Evolutionary conservation across 1,140 invertebrate genomes (phyloP), one percentile per base, ranked within the genome.

Genomic region (Chironomus tepperi): DNA sequence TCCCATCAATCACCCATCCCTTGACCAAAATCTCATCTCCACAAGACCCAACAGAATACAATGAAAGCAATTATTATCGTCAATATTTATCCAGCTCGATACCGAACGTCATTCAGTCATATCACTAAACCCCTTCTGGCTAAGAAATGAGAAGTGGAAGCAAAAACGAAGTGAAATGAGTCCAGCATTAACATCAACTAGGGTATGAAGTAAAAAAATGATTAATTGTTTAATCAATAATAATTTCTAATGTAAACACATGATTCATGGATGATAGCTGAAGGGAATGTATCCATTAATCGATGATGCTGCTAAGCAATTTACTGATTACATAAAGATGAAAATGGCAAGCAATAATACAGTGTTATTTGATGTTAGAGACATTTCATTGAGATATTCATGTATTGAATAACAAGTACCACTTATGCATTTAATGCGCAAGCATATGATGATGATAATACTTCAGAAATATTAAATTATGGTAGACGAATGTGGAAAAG

Each of bases 121-220:
- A 57, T n/a, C 47, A 57, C n/a, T 57, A 15, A 72, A 72, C 18
- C 70, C 70, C 19, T 72, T 72, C 70, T 72, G 19, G 70, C 24
- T 42, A 16, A 72, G 19, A 24, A 42, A 42, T 72, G 70, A 15
- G 19, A 18, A 10, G 18, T 72, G 70, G 70, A 72, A 72, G 24
- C 10, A 12, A 7, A 72, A 19, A 18, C 15, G 70, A 72, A 24
- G 19, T 21, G 70, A 72, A 72, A 10, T 72, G 24, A 72, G 19
- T 12, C 70, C 70, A 7, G 70, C 70, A 15, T 9, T 72, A 72
- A 18, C 70, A 19, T 42, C 70, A 72, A 0, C 10, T 19, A 72
- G 70, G 18, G 70, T 72, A 70, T 12, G 21, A 12, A 24, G 67
- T 8, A 19, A 6, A 43, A 43, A 43, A 12, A 21, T 24, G 19